Percentiles rank a stretch among this genome's conserved stretches.
Evolutionary conservation across 35 echinoderm and acorn worm genomes (phyloP).

Genomic region (Acanthaster planci): DNA sequence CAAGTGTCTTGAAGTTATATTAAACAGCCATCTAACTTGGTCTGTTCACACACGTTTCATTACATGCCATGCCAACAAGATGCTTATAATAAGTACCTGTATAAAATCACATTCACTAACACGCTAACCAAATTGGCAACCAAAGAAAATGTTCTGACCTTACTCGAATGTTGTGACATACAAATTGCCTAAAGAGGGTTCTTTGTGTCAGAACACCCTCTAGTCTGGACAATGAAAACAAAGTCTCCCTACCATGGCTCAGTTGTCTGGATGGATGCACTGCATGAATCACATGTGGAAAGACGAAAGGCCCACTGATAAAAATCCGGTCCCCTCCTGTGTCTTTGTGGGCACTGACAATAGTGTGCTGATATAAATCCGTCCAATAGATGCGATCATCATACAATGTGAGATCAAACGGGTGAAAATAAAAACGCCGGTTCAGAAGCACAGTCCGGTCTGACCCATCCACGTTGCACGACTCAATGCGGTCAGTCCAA

Average conservation of each 20-base stretch:
- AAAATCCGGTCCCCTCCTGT: not conserved
- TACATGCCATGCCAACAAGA: too few species aligned
- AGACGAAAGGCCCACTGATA: not conserved
- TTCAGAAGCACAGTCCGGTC: not conserved
- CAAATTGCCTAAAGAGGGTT: too few species aligned
- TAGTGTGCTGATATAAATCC: conserved; percentile 21
- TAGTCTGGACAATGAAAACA: not conserved
- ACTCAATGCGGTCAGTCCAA: conserved; percentile 28
- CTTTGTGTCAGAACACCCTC: too few species aligned
- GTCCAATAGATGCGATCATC: conserved; percentile 42
- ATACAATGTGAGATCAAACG: conserved; percentile 10
- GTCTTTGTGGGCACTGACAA: conserved; percentile 29
- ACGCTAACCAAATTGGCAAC: too few species aligned
- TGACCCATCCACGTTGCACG: conserved; percentile 24
- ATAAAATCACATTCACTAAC: too few species aligned
- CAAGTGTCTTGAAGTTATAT: too few species aligned
- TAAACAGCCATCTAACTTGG: too few species aligned
- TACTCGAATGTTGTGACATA: too few species aligned
- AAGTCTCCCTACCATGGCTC: not conserved
- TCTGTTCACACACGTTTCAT: too few species aligned
- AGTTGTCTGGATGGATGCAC: conserved; percentile 45
- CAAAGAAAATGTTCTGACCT: too few species aligned
- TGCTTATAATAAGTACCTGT: too few species aligned
- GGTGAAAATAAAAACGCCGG: not conserved
- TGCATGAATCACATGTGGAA: conserved; percentile 38